A percentile compares a stretch with the other conserved stretches of the same genome.
These are phyloP conservation scores for Neelides folsomi DNA, from an alignment of 2,888 invertebrate species.

Conservation along the genomic window DNA sequence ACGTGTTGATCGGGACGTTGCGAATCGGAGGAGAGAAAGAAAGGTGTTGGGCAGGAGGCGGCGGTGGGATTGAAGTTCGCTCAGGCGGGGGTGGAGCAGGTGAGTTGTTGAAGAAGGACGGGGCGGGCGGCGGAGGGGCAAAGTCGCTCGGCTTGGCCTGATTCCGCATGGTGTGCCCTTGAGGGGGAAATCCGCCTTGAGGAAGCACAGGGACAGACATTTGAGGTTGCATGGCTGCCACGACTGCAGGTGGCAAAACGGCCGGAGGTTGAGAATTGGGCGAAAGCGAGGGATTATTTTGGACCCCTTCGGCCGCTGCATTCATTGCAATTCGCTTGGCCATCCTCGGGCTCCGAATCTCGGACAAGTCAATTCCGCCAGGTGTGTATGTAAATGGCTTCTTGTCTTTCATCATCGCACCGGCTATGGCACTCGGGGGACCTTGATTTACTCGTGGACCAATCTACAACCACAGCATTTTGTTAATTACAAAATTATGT, in stretches of 20 bases:
- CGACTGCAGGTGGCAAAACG: constrained; percentile 49
- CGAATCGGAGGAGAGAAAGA: constrained; percentile 13
- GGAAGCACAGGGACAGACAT: constrained; percentile 53
- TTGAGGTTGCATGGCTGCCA: constrained; percentile 50
- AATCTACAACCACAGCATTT: constrained; percentile 15
- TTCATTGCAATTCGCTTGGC: constrained; percentile 59
- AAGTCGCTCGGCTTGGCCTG: constrained; percentile 17
- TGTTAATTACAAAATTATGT: neutral
- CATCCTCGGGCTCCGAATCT: constrained; percentile 81
- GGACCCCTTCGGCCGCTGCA: constrained; percentile 55
- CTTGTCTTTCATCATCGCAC: constrained; percentile 87
- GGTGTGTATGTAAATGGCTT: constrained; percentile 95
- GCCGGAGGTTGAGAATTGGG: constrained; percentile 26
- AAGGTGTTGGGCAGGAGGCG: constrained; percentile 31
- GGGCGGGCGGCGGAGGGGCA: constrained; percentile 29
- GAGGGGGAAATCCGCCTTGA: constrained; percentile 24
- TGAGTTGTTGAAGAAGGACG: neutral
- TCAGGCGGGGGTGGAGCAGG: constrained; percentile 35
- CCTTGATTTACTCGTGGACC: constrained; percentile 28
- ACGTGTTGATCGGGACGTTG: too few relatives aligned
- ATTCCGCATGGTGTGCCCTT: constrained; percentile 14
- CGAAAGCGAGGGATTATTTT: constrained; percentile 36
- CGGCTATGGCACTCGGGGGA: constrained; percentile 78
- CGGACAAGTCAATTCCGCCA: constrained; percentile 77
- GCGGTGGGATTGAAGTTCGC: constrained; percentile 40